These are phyloP conservation scores for Drosophila kanekoi DNA, from an alignment of 2,888 invertebrate genomes.

Conservation along the genomic window DNA sequence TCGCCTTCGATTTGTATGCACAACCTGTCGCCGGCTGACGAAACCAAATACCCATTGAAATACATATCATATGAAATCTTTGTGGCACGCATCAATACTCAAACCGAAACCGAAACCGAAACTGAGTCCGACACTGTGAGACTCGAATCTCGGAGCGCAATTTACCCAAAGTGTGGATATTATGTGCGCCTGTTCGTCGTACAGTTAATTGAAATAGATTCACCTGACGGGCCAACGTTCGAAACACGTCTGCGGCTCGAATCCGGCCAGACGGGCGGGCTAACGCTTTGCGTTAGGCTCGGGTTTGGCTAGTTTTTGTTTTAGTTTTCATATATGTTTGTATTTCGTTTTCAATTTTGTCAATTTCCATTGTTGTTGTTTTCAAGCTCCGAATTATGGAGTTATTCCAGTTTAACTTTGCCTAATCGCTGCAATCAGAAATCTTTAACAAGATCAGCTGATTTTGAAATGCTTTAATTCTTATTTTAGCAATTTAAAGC, in stretches of 20 bases:
- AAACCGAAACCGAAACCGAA: constrained; percentile 18
- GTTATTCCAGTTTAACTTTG: constrained; percentile 27
- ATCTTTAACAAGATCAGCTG: not conserved
- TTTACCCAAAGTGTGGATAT: constrained; percentile 14
- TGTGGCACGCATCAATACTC: constrained; percentile 50
- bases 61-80: constrained; percentile 52
- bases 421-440: constrained; percentile 21
- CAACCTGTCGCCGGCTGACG: constrained; percentile 53
- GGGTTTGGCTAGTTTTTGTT: constrained; percentile 26
- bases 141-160: constrained; percentile 6
- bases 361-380: no score
- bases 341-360: constrained; percentile 1
- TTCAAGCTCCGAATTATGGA: no score
- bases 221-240: constrained; percentile 52
- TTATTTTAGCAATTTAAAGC: not conserved
- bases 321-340: not conserved
- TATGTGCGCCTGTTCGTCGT: constrained; percentile 9
- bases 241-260: constrained; percentile 59
- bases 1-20: constrained; percentile 65
- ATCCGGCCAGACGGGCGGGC: constrained; percentile 15
- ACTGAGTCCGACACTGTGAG: not conserved
- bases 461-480: constrained; percentile 3
- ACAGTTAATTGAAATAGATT: constrained; percentile 35
- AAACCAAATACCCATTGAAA: constrained; percentile 33
- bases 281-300: constrained; percentile 18